Conservation (phyloP, 2,113 vertebrate species). For the Amphiprion percula region DNA sequence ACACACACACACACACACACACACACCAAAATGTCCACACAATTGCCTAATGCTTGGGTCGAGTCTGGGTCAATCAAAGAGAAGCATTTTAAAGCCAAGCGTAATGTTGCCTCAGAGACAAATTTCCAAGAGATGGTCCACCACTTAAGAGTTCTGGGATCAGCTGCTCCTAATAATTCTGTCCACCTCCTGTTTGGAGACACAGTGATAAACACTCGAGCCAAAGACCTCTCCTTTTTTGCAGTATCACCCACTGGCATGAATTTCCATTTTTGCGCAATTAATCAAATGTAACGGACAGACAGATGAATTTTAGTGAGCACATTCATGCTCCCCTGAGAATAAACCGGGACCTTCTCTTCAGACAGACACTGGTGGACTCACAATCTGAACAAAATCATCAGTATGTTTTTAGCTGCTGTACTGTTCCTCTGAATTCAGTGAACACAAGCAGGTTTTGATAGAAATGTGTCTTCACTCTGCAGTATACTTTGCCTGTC, state of each 20-base stretch:
- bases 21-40: constrained; percentile 8
- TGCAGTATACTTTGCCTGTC: neutral
- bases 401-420: neutral
- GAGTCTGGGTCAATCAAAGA: constrained; percentile 46
- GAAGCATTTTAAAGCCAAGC: constrained; percentile 50
- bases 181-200: constrained; percentile 2
- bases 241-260: neutral
- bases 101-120: constrained; percentile 53
- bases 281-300: constrained; percentile 3
- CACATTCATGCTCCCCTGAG: neutral
- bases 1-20: neutral
- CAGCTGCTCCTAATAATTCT: constrained; percentile 38
- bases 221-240: neutral
- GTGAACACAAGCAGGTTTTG: neutral
- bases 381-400: neutral
- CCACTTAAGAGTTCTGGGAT: constrained; percentile 31
- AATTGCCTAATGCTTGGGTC: constrained; percentile 49
- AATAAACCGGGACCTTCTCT: neutral
- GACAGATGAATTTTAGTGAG: neutral
- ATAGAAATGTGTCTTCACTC: neutral
- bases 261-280: constrained; percentile 22
- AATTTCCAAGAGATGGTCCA: constrained; percentile 23
- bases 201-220: constrained; percentile 12
- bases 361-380: neutral
- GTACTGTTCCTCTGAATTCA: neutral